Evolutionary conservation across 1,140 invertebrate genomes (phyloP).

Genomic region (Pogonus chalceus): DNA sequence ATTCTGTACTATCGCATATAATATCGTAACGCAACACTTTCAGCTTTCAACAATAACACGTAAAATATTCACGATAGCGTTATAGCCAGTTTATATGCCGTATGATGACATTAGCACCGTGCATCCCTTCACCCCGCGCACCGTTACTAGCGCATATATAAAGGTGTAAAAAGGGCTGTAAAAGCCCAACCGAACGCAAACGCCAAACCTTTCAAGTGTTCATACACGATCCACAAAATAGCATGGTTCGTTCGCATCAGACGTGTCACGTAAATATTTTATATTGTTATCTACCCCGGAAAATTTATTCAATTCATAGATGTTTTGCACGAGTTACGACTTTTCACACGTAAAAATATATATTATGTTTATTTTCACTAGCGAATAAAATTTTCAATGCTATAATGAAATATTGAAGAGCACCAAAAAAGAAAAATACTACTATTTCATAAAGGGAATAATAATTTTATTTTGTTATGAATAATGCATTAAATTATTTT

Average conservation of each 20-base stretch:
- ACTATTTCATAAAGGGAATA: no score
- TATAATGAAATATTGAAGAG: no score
- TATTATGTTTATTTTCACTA: no score
- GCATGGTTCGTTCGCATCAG: neutral
- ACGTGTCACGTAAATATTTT: neutral
- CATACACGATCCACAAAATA: neutral
- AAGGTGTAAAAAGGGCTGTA: neutral
- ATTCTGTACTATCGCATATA: no score
- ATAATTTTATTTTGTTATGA: no score
- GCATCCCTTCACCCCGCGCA: neutral
- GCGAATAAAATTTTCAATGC: no score
- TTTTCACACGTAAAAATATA: neutral
- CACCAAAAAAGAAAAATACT: no score
- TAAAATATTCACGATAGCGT: neutral
- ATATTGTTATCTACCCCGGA: neutral
- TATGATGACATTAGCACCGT: neutral
- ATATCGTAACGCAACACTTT: no score
- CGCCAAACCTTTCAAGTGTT: neutral
- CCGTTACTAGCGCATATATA: neutral
- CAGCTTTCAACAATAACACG: neutral
- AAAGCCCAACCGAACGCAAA: neutral
- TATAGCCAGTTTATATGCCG: neutral
- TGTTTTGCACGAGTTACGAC: neutral
- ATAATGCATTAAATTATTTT: no score
- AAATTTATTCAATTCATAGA: neutral